A percentile compares a stretch with the other conserved stretches of the same genome.
Evolutionary conservation across 2,113 vertebrate species (phyloP).

Genomic region (Blennius ocellaris): DNA sequence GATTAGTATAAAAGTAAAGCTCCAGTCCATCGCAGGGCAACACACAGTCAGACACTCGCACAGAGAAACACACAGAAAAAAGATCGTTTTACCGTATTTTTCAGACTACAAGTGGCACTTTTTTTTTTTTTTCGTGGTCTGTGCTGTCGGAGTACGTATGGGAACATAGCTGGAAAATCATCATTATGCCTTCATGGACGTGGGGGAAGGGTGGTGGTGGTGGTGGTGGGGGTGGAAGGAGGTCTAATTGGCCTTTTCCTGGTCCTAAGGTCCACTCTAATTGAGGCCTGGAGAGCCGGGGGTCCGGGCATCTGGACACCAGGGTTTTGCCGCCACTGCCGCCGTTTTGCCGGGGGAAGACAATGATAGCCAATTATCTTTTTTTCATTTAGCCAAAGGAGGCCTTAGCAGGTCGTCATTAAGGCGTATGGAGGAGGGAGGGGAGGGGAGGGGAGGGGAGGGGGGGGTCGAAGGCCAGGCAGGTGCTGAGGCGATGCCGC

Average conservation of each 20-base stretch:
- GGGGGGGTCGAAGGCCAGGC: background rate
- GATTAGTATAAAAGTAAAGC: too few relatives aligned
- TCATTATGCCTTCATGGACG: too few relatives aligned
- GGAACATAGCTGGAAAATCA: too few relatives aligned
- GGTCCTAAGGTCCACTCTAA: constrained; percentile 87
- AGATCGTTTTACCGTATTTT: too few relatives aligned
- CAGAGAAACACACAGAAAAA: too few relatives aligned
- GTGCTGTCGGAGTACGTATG: too few relatives aligned
- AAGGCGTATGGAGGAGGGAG: constrained; percentile 37
- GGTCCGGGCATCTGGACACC: constrained; percentile 86
- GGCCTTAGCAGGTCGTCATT: constrained; percentile 74
- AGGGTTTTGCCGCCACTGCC: constrained; percentile 71
- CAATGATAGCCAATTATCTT: constrained; percentile 82
- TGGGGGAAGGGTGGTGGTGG: constrained; percentile 31
- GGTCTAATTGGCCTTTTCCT: constrained; percentile 87
- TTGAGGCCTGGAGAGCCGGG: constrained; percentile 82
- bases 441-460: constrained; percentile 1
- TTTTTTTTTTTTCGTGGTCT: too few relatives aligned
- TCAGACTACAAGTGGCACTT: too few relatives aligned
- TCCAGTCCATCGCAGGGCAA: too few relatives aligned
- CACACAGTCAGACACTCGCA: too few relatives aligned
- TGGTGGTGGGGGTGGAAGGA: constrained; percentile 62
- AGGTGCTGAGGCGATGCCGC: constrained; percentile 23
- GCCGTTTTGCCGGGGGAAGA: constrained; percentile 47
- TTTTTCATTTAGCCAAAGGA: constrained; percentile 73